Percentiles rank a stretch among this genome's conserved stretches.
These are phyloP conservation scores for Chlamydotis undulata DNA, from an alignment of 2,113 vertebrate species.

Conservation along the genomic window DNA sequence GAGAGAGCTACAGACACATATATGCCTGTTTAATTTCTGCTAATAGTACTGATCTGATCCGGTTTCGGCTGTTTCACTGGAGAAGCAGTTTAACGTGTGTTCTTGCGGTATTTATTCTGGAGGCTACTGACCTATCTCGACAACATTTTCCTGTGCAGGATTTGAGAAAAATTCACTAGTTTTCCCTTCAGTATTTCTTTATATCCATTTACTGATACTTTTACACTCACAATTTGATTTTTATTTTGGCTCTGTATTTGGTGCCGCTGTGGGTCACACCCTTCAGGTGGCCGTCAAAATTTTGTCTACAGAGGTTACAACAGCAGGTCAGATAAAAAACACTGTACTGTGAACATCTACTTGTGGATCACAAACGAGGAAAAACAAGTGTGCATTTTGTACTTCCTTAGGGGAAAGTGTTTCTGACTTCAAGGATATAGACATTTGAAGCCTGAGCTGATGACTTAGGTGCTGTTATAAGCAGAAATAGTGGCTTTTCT, in stretches of 20 bases:
- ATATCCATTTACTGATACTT: neutral
- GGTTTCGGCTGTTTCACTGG: neutral
- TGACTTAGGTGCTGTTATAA: neutral
- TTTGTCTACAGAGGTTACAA: neutral
- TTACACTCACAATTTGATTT: neutral
- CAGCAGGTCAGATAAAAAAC: neutral
- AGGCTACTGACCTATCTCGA: neutral
- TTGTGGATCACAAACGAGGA: neutral
- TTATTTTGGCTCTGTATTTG: neutral
- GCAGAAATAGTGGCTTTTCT: neutral
- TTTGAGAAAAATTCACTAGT: neutral
- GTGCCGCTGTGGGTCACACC: conserved; percentile 32
- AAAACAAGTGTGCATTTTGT: neutral
- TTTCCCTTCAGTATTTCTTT: neutral
- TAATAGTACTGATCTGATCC: neutral
- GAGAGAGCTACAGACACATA: neutral
- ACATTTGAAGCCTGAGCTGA: neutral
- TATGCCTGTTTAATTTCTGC: neutral
- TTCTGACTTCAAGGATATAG: neutral
- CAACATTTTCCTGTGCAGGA: neutral
- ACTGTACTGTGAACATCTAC: neutral
- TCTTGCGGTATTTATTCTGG: neutral
- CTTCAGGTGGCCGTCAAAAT: neutral
- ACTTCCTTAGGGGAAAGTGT: neutral
- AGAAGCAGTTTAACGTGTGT: neutral